Percentiles rank a stretch among this genome's conserved stretches.
Conservation (phyloP, 92 coral and sea anemone species). For the Epizoanthus ramosus region DNA sequence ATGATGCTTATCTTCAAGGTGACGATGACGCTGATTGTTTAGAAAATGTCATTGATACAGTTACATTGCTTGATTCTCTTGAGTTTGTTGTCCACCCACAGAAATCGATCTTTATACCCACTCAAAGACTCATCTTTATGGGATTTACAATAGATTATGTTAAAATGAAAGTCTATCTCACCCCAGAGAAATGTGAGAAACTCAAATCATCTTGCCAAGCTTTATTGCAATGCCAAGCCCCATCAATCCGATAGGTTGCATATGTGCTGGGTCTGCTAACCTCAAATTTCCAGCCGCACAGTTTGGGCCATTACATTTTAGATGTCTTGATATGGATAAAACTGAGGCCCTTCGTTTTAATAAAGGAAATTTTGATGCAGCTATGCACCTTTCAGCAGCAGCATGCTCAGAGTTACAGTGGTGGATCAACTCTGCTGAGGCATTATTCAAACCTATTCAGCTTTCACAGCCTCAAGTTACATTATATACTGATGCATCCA, state of each 20-base stretch:
- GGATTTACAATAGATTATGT: too few relatives aligned
- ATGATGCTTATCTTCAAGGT: too few relatives aligned
- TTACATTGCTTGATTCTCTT: too few relatives aligned
- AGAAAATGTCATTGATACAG: too few relatives aligned
- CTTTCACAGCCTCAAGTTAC: slow-evolving; percentile 37
- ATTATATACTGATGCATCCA: slow-evolving; percentile 51
- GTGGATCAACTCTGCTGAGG: slow-evolving; percentile 51
- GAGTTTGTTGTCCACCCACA: too few relatives aligned
- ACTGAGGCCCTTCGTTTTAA: slow-evolving; percentile 47
- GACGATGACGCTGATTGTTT: too few relatives aligned
- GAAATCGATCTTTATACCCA: too few relatives aligned
- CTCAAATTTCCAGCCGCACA: slow-evolving; percentile 55
- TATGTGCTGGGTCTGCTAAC: slow-evolving; percentile 50
- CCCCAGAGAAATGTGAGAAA: too few relatives aligned
- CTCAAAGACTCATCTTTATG: too few relatives aligned
- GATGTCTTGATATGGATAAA: slow-evolving; percentile 62
- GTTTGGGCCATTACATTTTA: slow-evolving; percentile 61
- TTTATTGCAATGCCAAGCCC: too few relatives aligned
- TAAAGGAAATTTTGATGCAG: slow-evolving; percentile 63
- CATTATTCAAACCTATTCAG: slow-evolving; percentile 35
- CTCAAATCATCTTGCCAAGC: too few relatives aligned
- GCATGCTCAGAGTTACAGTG: slow-evolving; percentile 53
- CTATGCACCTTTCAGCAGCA: slow-evolving; percentile 44
- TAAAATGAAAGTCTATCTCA: too few relatives aligned
- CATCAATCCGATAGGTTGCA: slow-evolving; percentile 50